Conservation (phyloP, 2,113 vertebrate genomes). For the Lagopus muta region DNA sequence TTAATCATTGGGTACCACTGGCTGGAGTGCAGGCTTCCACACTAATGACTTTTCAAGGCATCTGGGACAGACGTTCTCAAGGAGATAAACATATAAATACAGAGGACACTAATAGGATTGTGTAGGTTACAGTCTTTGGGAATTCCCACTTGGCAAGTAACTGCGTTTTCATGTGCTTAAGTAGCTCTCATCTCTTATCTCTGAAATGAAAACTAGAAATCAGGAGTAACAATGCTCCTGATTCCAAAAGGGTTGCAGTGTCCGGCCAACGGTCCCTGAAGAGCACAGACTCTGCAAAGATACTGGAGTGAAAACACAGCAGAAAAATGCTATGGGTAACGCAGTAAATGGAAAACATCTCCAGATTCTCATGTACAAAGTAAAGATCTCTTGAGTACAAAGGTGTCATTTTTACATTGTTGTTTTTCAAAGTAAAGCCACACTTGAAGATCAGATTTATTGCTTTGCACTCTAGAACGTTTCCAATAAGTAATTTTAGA, state of each 20-base stretch:
- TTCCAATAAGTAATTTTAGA: slow-evolving; percentile 24
- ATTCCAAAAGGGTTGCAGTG: not conserved
- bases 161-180: not conserved
- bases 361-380: not conserved
- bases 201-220: not conserved
- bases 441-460: slow-evolving; percentile 11
- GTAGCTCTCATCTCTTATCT: not conserved
- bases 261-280: not conserved
- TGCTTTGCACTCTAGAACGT: slow-evolving; percentile 9
- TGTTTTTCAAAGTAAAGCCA: slow-evolving; percentile 36
- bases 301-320: not conserved
- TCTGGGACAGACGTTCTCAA: not conserved
- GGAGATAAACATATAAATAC: not conserved
- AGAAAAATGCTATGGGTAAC: not conserved
- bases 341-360: not conserved
- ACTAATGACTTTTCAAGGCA: not conserved
- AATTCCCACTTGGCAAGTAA: not conserved
- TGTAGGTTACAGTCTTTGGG: not conserved
- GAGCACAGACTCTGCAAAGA: not conserved
- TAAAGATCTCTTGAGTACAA: not conserved
- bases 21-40: not conserved
- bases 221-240: not conserved
- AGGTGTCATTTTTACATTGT: slow-evolving; percentile 2
- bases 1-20: not conserved
- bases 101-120: not conserved